These are phyloP conservation scores for Halcyon senegalensis DNA, from an alignment of 2,113 vertebrate genomes.

Conservation along the genomic window DNA sequence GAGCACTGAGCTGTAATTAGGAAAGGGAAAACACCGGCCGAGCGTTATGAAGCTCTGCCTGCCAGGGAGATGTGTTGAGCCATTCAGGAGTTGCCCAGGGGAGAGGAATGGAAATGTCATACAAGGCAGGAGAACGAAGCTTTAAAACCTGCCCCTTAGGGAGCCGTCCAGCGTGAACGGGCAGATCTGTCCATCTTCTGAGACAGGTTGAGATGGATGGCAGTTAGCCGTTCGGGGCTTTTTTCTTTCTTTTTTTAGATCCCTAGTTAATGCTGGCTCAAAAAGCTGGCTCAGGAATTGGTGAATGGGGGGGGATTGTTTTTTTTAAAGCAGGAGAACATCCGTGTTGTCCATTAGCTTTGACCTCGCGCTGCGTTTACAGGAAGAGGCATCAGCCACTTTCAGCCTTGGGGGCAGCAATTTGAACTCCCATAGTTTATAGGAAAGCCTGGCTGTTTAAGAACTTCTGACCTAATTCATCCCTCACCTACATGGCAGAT, in stretches of 20 bases:
- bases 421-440: conserved; percentile 35
- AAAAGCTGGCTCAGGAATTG: background rate
- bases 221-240: background rate
- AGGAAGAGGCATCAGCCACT: background rate
- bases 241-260: background rate
- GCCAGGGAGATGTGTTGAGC: background rate
- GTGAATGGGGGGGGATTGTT: background rate
- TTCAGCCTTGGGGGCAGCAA: background rate
- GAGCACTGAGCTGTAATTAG: conserved; percentile 42
- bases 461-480: background rate
- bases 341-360: background rate
- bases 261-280: background rate
- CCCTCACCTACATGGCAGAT: background rate
- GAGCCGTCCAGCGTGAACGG: background rate
- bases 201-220: background rate
- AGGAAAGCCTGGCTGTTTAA: conserved; percentile 11
- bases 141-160: background rate
- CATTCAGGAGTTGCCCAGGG: conserved; percentile 13
- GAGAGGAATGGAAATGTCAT: background rate
- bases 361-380: conserved; percentile 20
- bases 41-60: conserved; percentile 1
- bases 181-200: background rate
- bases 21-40: conserved; percentile 42
- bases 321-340: background rate
- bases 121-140: background rate